phyloP scores from a whole-genome alignment of 2,113 vertebrate genomes.

The Pseudorhombus dupliciocellatus region DNA sequence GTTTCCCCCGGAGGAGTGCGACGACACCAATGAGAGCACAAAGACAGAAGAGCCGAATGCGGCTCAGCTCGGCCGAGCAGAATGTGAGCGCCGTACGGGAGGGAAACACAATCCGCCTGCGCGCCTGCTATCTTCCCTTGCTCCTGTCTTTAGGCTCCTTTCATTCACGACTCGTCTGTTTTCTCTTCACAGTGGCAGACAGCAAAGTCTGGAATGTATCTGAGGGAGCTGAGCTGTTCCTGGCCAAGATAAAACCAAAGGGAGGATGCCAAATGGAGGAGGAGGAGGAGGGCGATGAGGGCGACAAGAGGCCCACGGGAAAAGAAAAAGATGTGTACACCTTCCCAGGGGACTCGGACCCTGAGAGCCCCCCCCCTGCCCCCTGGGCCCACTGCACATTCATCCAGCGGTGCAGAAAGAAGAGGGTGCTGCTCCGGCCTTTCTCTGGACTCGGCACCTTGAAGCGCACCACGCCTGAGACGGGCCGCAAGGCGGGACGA shows the following conservation, averaged over 20 bases:
- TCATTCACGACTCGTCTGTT: conserved; percentile 36
- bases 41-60: conserved; percentile 65
- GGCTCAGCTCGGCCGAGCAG: conserved; percentile 55
- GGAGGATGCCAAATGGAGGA: conserved; percentile 59
- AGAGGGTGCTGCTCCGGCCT: conserved; percentile 78
- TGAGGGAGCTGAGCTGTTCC: conserved; percentile 60
- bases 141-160: background rate
- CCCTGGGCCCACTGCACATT: conserved; percentile 84
- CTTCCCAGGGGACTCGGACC: conserved; percentile 83
- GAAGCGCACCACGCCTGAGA: conserved; percentile 47
- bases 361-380: conserved; percentile 79
- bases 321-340: conserved; percentile 78
- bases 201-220: conserved; percentile 61
- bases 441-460: conserved; percentile 77
- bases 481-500: conserved; percentile 33
- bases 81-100: conserved; percentile 59
- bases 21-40: conserved; percentile 51
- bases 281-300: conserved; percentile 28
- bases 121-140: background rate
- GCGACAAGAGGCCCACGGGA: conserved; percentile 45
- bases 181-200: conserved; percentile 66
- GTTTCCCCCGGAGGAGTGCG: conserved; percentile 36
- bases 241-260: conserved; percentile 75
- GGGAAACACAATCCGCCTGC: conserved; percentile 28
- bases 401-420: conserved; percentile 78